phyloP scores from a whole-genome alignment of 2,113 vertebrate species.

The Rhadina sibilatrix region DNA sequence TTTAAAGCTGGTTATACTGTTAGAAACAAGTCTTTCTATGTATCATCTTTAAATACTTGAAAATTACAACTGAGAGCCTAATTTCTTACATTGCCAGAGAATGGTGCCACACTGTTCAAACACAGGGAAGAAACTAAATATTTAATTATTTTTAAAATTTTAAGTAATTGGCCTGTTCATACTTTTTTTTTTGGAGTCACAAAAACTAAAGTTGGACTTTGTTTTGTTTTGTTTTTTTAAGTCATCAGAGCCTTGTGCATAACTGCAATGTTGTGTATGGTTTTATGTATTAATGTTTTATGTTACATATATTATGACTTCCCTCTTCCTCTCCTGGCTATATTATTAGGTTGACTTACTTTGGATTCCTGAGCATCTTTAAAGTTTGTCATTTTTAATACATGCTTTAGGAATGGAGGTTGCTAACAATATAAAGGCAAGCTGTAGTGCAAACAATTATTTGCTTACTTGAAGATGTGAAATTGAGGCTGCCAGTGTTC shows the following conservation, averaged over 20 bases:
- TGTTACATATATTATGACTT: slow-evolving; percentile 9
- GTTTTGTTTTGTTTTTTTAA: not conserved
- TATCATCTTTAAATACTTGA: not conserved
- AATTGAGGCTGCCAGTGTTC: not conserved
- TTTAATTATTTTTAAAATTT: not conserved
- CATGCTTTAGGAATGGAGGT: not conserved
- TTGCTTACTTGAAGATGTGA: not conserved
- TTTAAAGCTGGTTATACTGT: not conserved
- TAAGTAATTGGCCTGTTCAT: not conserved
- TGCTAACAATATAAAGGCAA: not conserved
- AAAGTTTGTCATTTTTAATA: not conserved
- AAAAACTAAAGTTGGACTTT: not conserved
- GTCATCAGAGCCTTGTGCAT: not conserved
- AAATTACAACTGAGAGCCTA: not conserved
- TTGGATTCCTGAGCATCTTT: not conserved
- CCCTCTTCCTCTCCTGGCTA: not conserved
- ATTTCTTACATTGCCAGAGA: not conserved
- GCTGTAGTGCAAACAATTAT: not conserved
- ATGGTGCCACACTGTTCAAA: not conserved
- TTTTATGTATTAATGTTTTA: slow-evolving; percentile 25
- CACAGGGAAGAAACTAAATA: not conserved
- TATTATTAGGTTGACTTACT: not conserved
- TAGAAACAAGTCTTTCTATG: accelerated
- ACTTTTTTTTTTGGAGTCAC: not conserved
- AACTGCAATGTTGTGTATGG: not conserved